Base-by-base conservation (phyloP, 2,113 vertebrate genomes). In the Myodes glareolus region DNA sequence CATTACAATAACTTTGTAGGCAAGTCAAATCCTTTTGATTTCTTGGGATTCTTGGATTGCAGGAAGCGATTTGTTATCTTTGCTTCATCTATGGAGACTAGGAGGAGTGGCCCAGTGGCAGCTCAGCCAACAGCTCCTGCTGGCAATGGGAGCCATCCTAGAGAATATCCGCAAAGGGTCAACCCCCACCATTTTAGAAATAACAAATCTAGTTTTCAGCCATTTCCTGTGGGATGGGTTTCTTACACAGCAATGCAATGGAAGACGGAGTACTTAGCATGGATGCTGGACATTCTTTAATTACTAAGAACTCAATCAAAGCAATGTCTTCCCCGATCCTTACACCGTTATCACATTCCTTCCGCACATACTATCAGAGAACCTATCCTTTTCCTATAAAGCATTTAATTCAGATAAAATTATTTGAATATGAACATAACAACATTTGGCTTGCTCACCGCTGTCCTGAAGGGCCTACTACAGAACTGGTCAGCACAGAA, bases 1-100 rank as follows among this genome's bases (percentile, higher is more conserved):
- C 97, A 96, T 25, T 90, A 90, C 39, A 97, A 82, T 1, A 96
- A 47, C 23, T 82, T 96, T 97, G 90, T 97, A 97, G 97, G 97
- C 91, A 98, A 95, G 95, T 94, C 78, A 81, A 98, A 98, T 98
- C 96, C 29, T 93, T 96, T 75, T 21, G 33, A 88, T 95, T 93
- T 96, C 68, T 72, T 95, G 25, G 81, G n/a, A 52, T 80, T n/a
- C n/a, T n/a, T n/a, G n/a, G n/a, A 91, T 63, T 72, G 61, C 58
- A 81, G 23, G 39, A 55, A 90, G 36, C 29, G 86, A 92, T 58
- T 17, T 21, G 58, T 12, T 77, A 63, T 58, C 19, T 92, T 90
- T 91, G 45, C 85, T 47, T 86, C 76, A 27, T 13, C 31, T 5
- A 16, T n/a, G 33, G 52, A 85, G 42, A 7, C 42, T 21, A 11